Conservation (phyloP, 2,113 vertebrate genomes). For the Etheostoma spectabile region DNA sequence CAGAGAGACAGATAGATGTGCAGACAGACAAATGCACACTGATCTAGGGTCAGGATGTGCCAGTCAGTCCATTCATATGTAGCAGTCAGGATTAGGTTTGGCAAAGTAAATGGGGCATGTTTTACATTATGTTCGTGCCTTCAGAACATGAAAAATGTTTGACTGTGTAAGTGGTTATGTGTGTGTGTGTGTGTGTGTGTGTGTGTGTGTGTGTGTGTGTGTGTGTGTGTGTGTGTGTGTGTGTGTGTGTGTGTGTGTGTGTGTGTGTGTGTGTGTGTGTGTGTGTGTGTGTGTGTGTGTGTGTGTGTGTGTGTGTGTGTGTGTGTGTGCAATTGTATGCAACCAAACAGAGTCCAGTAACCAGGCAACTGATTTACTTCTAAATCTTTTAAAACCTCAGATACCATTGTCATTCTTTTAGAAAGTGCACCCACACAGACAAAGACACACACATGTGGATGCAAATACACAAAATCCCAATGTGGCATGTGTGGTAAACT, state of each 20-base stretch:
- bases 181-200: too few species aligned
- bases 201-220: too few species aligned
- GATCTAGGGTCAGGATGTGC: conserved; percentile 38
- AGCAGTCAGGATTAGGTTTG: conserved; percentile 60
- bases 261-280: too few species aligned
- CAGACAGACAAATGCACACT: conserved; percentile 41
- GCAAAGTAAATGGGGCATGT: conserved; percentile 47
- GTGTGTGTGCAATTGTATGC: conserved; percentile 18
- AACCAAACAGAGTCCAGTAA: conserved; percentile 63
- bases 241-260: too few species aligned
- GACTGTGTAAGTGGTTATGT: neutral
- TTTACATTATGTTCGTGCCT: conserved; percentile 29
- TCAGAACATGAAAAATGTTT: conserved; percentile 32
- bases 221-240: too few species aligned
- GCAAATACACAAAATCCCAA: conserved; percentile 43
- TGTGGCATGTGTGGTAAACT: conserved; percentile 47
- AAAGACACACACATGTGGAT: conserved; percentile 5
- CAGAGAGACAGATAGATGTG: conserved; percentile 61
- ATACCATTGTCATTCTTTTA: conserved; percentile 63
- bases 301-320: neutral
- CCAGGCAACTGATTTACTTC: conserved; percentile 70
- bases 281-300: neutral
- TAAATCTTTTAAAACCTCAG: conserved; percentile 73
- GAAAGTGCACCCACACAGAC: conserved; percentile 41
- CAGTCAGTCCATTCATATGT: conserved; percentile 22